Conservation (phyloP, 2,797 vertebrate genomes). For the Chiroxiphia lanceolata region DNA sequence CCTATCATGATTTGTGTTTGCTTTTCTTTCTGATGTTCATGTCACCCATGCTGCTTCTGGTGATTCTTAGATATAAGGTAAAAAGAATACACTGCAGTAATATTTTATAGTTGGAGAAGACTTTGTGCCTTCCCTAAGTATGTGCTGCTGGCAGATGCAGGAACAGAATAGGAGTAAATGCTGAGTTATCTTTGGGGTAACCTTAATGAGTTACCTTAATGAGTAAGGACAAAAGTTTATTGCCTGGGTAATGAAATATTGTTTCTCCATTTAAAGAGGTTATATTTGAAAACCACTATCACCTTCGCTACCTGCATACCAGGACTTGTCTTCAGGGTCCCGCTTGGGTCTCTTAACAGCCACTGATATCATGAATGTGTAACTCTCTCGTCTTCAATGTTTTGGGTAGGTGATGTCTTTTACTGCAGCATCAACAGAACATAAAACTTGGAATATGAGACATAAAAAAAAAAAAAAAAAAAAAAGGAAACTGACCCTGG, state of each 20-base stretch:
- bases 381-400: not conserved
- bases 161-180: not conserved
- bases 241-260: not conserved
- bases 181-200: not conserved
- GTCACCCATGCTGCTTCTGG: fast-evolving
- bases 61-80: not conserved
- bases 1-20: not conserved
- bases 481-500: not conserved
- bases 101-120: not conserved
- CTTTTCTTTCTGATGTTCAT: not conserved
- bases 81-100: not conserved
- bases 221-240: not conserved
- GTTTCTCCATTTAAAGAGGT: not conserved
- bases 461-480: not conserved
- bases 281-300: not conserved
- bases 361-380: not conserved
- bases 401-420: not conserved
- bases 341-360: not conserved
- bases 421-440: not conserved
- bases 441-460: not conserved
- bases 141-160: not conserved
- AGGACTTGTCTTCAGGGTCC: not conserved
- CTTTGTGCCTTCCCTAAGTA: not conserved
- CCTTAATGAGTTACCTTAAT: no score
- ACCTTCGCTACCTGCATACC: not conserved